Base-by-base conservation (phyloP, 1,140 invertebrate genomes). In the Sycobia sp. region DNA sequence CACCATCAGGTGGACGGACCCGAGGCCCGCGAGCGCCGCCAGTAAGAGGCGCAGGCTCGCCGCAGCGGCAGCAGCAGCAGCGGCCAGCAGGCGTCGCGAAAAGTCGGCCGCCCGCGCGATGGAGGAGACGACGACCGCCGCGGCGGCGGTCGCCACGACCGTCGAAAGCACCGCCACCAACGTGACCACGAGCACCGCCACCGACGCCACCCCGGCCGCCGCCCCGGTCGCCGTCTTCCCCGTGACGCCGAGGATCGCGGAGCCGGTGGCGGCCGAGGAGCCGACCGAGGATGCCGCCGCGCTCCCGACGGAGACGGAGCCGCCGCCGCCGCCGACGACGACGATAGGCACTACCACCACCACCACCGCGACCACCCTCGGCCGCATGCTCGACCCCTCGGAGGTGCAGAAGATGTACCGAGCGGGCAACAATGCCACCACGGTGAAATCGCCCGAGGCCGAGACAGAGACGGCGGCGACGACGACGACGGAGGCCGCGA, bases 381-480 rank as follows among this genome's bases (percentile, higher is more conserved):
- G n/a, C n/a, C 36, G 41, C 5, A 53, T 58, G 27, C 56, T 76
- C 5, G 75, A 78, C 46, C 76, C 78, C 0, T 79, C 78, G 11
- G 79, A 80, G 39, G 77, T 80, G 2, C 77, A 79, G 32, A 78
- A 79, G 57, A 76, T 74, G 65, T 78, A 79, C 46, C 38, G 77
- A 14, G 67, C 78, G 0, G 67, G 71, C 10, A 64, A 67, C 16
- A 70, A n/a, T n/a, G n/a, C n/a, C 62, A 16, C n/a, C n/a, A n/a
- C n/a, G n/a, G n/a, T n/a, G n/a, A n/a, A 47, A 13, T n/a, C 20
- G 54, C 9, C 62, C 65, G n/a, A n/a, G n/a, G n/a, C n/a, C 14
- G n/a, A 55, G 5, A 22, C 49, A 8, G 38, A 11, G 16, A 57
- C 39, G 10, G 47, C 62, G 5, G 54, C 60, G 18, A 67, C 69